Base-by-base conservation (phyloP, 2,797 vertebrate species). In the Anabacerthia variegaticeps region DNA sequence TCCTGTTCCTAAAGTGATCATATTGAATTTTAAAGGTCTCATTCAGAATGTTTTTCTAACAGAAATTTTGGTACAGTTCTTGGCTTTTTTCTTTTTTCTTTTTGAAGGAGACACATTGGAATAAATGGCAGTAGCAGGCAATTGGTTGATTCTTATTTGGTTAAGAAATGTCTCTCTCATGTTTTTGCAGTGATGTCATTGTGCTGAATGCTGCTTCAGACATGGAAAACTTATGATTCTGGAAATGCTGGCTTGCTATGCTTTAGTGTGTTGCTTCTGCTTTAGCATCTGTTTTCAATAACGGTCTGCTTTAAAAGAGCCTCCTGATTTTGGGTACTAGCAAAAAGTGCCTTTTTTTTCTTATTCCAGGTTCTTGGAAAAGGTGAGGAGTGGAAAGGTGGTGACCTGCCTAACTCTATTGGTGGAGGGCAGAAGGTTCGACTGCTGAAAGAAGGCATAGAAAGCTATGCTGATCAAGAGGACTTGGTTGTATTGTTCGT, bases 351-450 rank as follows among this genome's bases (percentile, higher is more conserved):
- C 30, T 54, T 37, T 20, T 77, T 77, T 87, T 27, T 26, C 4
- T 52, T 13, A 74, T 89, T 80, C 24, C 63, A 99, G 99, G 98
- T 99, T 69, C 97, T 99, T 96, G 99, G 99, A 72, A 98, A 98
- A 98, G 99, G 98, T 88, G 98, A 99, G 62, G 96, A 98, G 12
- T 99, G 99, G 99, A 99, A 98, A 96, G 99, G 99, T n/a, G 99
- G 99, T 7, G 98, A 99, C 20, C 98, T 98, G 58, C 97, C 98
- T 23, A 98, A 96, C 36, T 98, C 98, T 23, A 99, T 99, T 51
- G 99, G 99, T 3, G 99, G 99, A 73, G 99, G 99, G 36, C 99
- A 99, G 94, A 99, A 99, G 97, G 99, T 99, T 88, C 98, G 99
- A 77, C 97, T 99, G 92, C 97, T 99, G 97, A 99, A 99, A 94